These are phyloP conservation scores for Geotrupes spiniger DNA, from an alignment of 2,888 invertebrate species.

Conservation along the genomic window DNA sequence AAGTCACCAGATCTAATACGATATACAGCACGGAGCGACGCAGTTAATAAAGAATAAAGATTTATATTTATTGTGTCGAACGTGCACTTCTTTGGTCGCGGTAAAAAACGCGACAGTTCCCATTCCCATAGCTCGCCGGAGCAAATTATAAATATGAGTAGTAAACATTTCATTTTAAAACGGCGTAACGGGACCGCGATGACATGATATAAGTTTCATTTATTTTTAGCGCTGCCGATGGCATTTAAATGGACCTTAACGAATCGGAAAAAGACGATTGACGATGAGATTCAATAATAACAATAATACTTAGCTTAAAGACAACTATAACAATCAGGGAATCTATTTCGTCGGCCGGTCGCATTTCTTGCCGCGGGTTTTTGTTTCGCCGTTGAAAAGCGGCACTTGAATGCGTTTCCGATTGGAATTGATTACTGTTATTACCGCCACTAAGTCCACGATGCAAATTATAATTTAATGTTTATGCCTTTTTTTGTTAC, in stretches of 20 bases:
- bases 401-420: too few relatives aligned
- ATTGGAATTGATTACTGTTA: too few relatives aligned
- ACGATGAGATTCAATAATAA: constrained; percentile 28
- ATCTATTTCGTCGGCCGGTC: constrained; percentile 6
- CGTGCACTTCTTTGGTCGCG: too few relatives aligned
- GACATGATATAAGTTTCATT: constrained; percentile 4
- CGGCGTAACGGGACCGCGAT: not conserved
- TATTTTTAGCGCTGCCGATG: constrained; percentile 4
- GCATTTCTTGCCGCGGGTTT: not conserved
- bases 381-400: not conserved
- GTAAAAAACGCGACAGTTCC: too few relatives aligned
- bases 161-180: constrained; percentile 4
- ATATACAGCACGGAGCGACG: too few relatives aligned
- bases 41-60: too few relatives aligned
- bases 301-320: constrained; percentile 27
- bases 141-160: constrained; percentile 8
- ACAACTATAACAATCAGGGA: constrained; percentile 27
- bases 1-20: too few relatives aligned
- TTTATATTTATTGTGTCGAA: too few relatives aligned
- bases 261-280: constrained; percentile 16
- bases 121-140: constrained; percentile 6
- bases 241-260: constrained; percentile 9
- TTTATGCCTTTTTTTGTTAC: too few relatives aligned
- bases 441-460: too few relatives aligned
- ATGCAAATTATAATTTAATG: too few relatives aligned